Evolutionary conservation across 2,113 vertebrate species (phyloP), one percentile per base, ranked within the genome.

Genomic region (Saccopteryx leptura): DNA sequence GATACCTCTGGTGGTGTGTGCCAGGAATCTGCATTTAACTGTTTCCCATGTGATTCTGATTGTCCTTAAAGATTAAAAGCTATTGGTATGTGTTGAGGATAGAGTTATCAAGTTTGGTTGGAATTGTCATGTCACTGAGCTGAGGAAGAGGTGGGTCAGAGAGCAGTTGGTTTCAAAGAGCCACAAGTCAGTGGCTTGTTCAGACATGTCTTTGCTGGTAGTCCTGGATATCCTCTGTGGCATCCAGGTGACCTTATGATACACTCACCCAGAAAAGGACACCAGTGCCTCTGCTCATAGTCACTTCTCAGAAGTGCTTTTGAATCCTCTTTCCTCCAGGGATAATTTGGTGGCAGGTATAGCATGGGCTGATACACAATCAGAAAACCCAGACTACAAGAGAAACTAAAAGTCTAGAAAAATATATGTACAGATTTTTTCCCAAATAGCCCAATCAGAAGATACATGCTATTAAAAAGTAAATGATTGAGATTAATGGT

Each of bases 401-500:
- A 31, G 56, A 93, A 56, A 9, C 74, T 54, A 28, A 94, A 39
- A 3, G 2, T 33, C 18, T 91, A 91, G 15, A 65, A 95, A 66
- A 92, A 89, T 52, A 69, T 74, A 14, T 80, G 10, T 75, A 76
- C 19, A 7, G 0, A 94, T 18, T 91, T 10, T 50, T 68, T 28
- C 48, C 90, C 21, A 89, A 71, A 33, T 75, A 19, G 4, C 63
- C 61, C 50, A 54, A 17, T 3, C 21, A 69, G 78, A 95, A 95
- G 8, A 88, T 19, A 61, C 24, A 96, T 63, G 46, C 4, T 9
- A 65, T 54, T 88, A 17, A 48, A 93, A 6, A 18, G n/a, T 94
- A 69, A 81, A 54, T 24, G 31, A 95, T n/a, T 92, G 9, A 80
- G 54, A 92, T 61, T 63, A 91, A 89, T 86, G 21, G 31, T 17